phyloP scores from a whole-genome alignment of 2,888 invertebrate genomes.

The Serrognathus titanus region DNA sequence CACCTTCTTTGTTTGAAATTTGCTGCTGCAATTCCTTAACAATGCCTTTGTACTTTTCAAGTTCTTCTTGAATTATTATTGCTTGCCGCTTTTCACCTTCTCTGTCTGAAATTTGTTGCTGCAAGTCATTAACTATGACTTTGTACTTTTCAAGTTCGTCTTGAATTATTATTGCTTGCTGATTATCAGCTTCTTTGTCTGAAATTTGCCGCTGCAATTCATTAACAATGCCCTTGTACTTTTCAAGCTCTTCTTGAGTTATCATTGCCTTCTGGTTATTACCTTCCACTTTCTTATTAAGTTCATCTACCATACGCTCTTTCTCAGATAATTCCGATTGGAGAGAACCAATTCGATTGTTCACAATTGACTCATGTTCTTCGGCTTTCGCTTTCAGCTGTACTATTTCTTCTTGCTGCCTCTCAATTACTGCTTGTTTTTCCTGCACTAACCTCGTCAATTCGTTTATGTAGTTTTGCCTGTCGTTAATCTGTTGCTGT shows the following conservation, averaged over 20 bases:
- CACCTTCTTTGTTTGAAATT: background rate
- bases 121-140: background rate
- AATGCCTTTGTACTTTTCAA: background rate
- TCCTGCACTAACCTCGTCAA: constrained; percentile 34
- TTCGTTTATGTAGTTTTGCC: constrained; percentile 38
- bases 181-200: background rate
- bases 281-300: background rate
- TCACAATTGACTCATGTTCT: constrained; percentile 6
- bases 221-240: background rate
- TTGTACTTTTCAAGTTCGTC: constrained; percentile 1
- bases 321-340: background rate
- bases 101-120: background rate
- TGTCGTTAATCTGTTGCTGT: constrained; percentile 41
- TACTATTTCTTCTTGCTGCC: constrained; percentile 11
- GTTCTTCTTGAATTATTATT: background rate
- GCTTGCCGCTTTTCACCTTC: background rate
- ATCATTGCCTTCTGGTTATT: background rate
- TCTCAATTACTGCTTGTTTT: constrained; percentile 33
- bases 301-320: background rate
- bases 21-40: background rate
- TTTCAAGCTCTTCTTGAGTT: background rate
- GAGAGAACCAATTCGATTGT: background rate
- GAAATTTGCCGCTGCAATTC: background rate
- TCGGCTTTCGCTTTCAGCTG: background rate
- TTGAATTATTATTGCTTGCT: background rate